phyloP scores from a whole-genome alignment of 2,113 vertebrate genomes.

The Aphyosemion australe region DNA sequence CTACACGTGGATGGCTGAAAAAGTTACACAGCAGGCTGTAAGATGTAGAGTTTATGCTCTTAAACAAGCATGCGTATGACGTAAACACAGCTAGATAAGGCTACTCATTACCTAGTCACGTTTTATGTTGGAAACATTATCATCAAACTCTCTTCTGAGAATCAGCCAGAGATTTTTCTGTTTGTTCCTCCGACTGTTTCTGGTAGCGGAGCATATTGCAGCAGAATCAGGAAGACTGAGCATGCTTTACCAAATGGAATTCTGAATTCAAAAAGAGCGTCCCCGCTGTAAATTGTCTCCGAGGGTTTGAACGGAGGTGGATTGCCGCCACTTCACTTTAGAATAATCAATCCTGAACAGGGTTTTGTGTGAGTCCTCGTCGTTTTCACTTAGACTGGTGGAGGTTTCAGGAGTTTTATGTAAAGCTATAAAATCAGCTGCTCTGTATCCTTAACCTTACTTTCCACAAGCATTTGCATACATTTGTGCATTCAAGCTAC shows the following conservation, averaged over 20 bases:
- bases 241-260: conserved; percentile 49
- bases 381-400: conserved; percentile 18
- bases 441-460: conserved; percentile 16
- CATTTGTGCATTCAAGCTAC: conserved; percentile 25
- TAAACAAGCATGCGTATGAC: background rate
- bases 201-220: background rate
- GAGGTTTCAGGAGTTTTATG: conserved; percentile 20
- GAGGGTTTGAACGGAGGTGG: background rate
- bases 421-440: conserved; percentile 11
- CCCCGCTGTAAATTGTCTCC: conserved; percentile 20
- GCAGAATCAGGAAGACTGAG: background rate
- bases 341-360: conserved; percentile 33
- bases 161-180: background rate
- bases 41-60: conserved; percentile 10
- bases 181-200: conserved; percentile 13
- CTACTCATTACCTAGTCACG: background rate
- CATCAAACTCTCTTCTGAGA: conserved; percentile 5
- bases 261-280: conserved; percentile 27
- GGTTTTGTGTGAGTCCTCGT: conserved; percentile 22
- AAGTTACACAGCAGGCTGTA: conserved; percentile 23
- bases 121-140: background rate
- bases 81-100: too few relatives aligned
- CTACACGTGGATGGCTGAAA: conserved; percentile 45
- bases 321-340: conserved; percentile 7
- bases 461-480: conserved; percentile 38